A percentile compares a stretch with the other conserved stretches of the same genome.
phyloP scores from a whole-genome alignment of 2,888 invertebrate genomes.

The Perizoma flavofasciatum region DNA sequence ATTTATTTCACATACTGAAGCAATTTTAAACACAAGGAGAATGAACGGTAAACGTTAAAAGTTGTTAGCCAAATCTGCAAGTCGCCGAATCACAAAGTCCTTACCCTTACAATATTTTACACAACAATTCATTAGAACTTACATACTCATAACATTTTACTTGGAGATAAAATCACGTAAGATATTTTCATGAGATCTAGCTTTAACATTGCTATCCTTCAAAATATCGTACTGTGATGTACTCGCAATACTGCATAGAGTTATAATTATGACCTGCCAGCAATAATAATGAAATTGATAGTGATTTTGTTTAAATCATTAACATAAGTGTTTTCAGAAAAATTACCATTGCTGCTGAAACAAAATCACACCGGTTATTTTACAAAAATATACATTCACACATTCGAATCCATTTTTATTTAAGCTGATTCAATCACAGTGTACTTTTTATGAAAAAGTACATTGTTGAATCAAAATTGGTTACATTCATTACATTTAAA shows the following conservation, averaged over 20 bases:
- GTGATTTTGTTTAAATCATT: slow-evolving; percentile 15
- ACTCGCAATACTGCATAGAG: slow-evolving; percentile 9
- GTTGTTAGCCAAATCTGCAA: slow-evolving; percentile 9
- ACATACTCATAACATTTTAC: slow-evolving; percentile 30
- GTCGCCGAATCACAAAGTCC: slow-evolving; percentile 36
- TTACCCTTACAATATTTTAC: slow-evolving; percentile 73
- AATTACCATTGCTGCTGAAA: slow-evolving; percentile 15
- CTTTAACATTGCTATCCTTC: slow-evolving; percentile 18
- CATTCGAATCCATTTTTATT: slow-evolving; percentile 14
- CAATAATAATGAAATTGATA: slow-evolving; percentile 8
- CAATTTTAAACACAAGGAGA: slow-evolving; percentile 6
- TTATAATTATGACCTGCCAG: slow-evolving; percentile 10
- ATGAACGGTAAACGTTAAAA: too few species aligned
- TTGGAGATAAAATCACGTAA: slow-evolving; percentile 19
- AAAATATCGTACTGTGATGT: slow-evolving; percentile 17
- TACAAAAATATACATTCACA: slow-evolving; percentile 25
- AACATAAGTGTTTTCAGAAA: neutral
- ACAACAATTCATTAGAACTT: slow-evolving; percentile 46
- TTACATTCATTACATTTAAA: neutral
- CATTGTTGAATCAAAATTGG: slow-evolving; percentile 29
- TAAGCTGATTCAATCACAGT: slow-evolving; percentile 28
- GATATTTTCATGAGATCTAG: slow-evolving; percentile 35
- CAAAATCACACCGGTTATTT: slow-evolving; percentile 14
- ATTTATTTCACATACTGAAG: slow-evolving; percentile 4
- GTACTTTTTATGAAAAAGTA: slow-evolving; percentile 39